These are phyloP conservation scores for Lamprotornis superbus DNA, from an alignment of 2,113 vertebrate genomes.

Conservation along the genomic window DNA sequence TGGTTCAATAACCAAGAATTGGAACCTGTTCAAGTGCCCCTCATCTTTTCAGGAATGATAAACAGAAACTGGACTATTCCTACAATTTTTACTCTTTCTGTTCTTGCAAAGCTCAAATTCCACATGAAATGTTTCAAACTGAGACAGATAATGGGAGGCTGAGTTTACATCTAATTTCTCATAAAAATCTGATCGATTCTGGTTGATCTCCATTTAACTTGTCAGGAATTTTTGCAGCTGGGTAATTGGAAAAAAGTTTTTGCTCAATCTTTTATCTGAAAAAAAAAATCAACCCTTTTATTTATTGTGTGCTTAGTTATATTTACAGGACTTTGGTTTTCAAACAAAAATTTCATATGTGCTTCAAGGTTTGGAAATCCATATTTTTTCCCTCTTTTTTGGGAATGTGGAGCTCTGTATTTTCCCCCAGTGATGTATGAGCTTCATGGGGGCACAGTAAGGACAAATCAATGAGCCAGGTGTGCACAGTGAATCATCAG, in stretches of 20 bases:
- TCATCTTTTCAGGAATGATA: not conserved
- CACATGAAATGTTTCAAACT: not conserved
- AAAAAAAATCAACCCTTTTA: not conserved
- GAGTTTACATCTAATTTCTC: not conserved
- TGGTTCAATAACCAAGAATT: not conserved
- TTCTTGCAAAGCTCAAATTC: not conserved
- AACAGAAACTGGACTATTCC: not conserved
- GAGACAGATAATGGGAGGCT: not conserved
- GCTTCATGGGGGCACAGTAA: slow-evolving; percentile 7
- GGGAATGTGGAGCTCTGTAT: not conserved
- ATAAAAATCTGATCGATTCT: not conserved
- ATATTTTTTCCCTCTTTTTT: not conserved
- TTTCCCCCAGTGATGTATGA: not conserved
- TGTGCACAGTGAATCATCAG: slow-evolving; percentile 34
- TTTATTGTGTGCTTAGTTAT: not conserved
- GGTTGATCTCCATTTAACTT: not conserved
- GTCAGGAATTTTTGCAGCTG: not conserved
- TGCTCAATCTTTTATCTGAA: not conserved
- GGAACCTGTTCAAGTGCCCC: not conserved
- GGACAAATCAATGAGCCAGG: slow-evolving; percentile 53
- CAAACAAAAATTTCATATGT: not conserved
- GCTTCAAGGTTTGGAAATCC: not conserved
- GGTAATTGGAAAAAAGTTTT: not conserved
- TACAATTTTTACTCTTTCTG: not conserved
- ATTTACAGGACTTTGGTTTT: not conserved